Conservation (phyloP, 30 jellyfish, hydroid and myxozoan species). For the Rhopilema esculentum region DNA sequence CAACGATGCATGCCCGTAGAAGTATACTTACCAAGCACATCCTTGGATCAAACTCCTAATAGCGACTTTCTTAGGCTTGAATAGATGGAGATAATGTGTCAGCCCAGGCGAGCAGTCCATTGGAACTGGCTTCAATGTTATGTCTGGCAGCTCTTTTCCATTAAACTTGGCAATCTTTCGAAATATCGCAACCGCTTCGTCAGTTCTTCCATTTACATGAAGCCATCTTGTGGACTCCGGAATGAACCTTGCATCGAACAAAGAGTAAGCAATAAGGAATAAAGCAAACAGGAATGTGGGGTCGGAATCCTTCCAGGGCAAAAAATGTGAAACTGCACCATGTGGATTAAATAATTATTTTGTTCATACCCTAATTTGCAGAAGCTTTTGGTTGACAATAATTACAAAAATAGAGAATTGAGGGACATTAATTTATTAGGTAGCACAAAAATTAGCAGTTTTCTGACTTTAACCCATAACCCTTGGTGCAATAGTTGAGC, state of each 20-base stretch:
- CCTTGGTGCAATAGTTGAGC: too few species aligned
- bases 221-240: slow-evolving; percentile 94
- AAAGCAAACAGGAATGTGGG: background rate
- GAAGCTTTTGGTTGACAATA: too few species aligned
- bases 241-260: slow-evolving; percentile 43
- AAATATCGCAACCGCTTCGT: slow-evolving; percentile 67
- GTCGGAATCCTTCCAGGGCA: background rate
- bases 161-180: slow-evolving; percentile 60
- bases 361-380: too few species aligned
- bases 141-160: slow-evolving; percentile 32
- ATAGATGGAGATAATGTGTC: slow-evolving; percentile 33
- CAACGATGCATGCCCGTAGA: background rate
- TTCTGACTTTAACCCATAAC: too few species aligned
- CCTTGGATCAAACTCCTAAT: slow-evolving; percentile 78
- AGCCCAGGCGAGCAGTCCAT: slow-evolving; percentile 25
- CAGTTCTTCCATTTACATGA: slow-evolving; percentile 53
- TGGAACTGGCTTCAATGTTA: slow-evolving; percentile 1
- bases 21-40: slow-evolving; percentile 74
- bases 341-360: background rate
- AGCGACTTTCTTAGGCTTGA: slow-evolving; percentile 67
- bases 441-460: too few species aligned
- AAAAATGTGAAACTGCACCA: background rate
- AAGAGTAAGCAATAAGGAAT: background rate
- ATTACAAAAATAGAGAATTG: too few species aligned
- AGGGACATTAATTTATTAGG: too few species aligned